Evolutionary conservation across 2,888 invertebrate genomes (phyloP).

Genomic region (Stenurella melanura): DNA sequence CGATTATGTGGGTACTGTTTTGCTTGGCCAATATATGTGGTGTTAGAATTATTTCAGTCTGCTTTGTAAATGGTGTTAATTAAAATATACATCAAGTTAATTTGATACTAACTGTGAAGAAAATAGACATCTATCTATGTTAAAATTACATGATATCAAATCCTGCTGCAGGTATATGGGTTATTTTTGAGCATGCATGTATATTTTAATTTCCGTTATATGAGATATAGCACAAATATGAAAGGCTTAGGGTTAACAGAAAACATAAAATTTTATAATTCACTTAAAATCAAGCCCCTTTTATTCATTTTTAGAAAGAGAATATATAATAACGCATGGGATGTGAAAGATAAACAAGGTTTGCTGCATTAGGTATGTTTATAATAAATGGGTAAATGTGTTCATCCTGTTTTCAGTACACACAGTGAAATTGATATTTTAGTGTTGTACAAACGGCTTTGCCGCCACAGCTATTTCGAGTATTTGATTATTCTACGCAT

Average conservation of each 20-base stretch:
- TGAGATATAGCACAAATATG: not conserved
- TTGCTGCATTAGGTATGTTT: not conserved
- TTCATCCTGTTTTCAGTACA: not conserved
- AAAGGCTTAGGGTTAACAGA: not conserved
- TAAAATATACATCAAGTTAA: no score
- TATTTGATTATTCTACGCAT: no score
- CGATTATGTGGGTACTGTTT: no score
- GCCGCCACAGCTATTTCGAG: no score
- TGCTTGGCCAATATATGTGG: no score
- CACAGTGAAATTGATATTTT: no score
- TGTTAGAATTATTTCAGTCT: no score
- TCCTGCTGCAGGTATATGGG: not conserved
- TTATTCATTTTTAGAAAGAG: not conserved
- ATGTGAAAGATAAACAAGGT: not conserved
- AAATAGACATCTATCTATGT: no score
- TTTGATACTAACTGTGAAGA: no score
- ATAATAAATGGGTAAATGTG: not conserved
- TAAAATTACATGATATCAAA: no score
- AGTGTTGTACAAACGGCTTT: no score
- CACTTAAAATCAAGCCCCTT: not conserved
- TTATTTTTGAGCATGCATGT: not conserved
- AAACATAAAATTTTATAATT: slow-evolving; percentile 4
- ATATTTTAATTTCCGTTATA: not conserved
- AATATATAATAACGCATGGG: slow-evolving; percentile 15
- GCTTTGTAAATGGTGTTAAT: no score